Evolutionary conservation across 2,888 invertebrate species (phyloP), one percentile per base, ranked within the genome.

Genomic region (Resseliella maxima): DNA sequence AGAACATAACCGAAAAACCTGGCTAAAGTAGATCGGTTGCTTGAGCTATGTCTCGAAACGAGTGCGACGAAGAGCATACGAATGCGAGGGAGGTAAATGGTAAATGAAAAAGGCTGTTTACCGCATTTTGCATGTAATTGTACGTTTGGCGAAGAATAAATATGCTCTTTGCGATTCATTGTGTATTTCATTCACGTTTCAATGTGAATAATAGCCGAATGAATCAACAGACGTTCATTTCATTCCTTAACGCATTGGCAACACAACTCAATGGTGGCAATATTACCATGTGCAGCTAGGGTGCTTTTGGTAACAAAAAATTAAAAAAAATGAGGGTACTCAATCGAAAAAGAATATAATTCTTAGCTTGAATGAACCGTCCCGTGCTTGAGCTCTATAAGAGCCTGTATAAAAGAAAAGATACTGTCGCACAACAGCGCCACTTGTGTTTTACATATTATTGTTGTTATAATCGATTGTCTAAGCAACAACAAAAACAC

Each of bases 41-140:
- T 8, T 50, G 46, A n/a, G 46, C 8, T 50, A 8, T 8, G 41
- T 41, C 12, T n/a, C n/a, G n/a, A n/a, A n/a, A n/a, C n/a, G n/a
- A n/a, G n/a, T n/a, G n/a, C n/a, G n/a, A n/a, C n/a, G n/a, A 50
- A 50, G 18, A 8, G 21, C 50, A 50, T 18, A 12, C 50, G 12
- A 50, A 50, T 18, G 12, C 12, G 18, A 15, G 18, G 3, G 12
- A 50, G 18, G 21, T 15, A 12, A 72, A n/a, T 18, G 72, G 31
- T 15, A 72, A 31, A 72, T 50, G 46, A 35, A 72, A 72, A 72
- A 35, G 15, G 15, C 5, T 31, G 72, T 72, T 72, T 72, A 72
- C 72, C 72, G 72, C 72, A 72, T 72, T 72, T 72, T 72, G 72
- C 72, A 72, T 72, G 72, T 72, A 72, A 72, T 72, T 31, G 72